Base-by-base conservation (phyloP, 2,888 invertebrate species). In the Gnatocerus cornutus region DNA sequence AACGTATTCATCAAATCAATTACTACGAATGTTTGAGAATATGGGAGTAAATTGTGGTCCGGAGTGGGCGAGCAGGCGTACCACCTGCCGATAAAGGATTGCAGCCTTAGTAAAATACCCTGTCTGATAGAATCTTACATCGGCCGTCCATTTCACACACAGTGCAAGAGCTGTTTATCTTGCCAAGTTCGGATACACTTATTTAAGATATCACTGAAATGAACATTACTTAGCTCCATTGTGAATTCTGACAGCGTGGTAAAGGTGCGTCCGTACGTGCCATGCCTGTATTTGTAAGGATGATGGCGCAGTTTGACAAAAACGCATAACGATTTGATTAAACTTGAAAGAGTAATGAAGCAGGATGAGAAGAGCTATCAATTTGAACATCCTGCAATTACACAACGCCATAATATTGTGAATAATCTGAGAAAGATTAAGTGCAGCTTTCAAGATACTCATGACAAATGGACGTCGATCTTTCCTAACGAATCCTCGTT, bases 61-160 rank as follows among this genome's bases (percentile, higher is more conserved):
- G 55, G 72, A 77, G 78, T 80, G 76, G 78, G 78, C 76, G 78
- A 74, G 65, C 68, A 69, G 70, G 58, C 71, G 63, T 76, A 77
- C 80, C 80, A 81, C 80, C 80, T 80, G 81, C 80, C 77, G 79
- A 78, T 79, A 78, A 78, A 77, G 75, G 77, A 79, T 78, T 76
- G 76, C 79, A 77, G 74, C 74, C 77, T 76, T 74, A 74, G 76
- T 78, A 76, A 76, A 78, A 78, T 79, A 69, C 77, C 70, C 75
- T 67, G 76, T 74, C 74, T 73, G 75, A 77, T 78, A 78, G 76
- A 73, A 77, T 79, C 77, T 76, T 76, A 76, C 78, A 75, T 71
- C 73, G 75, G 72, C 76, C 77, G 77, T 78, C 77, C 78, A 77
- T 79, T 78, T 79, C 78, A 77, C 78, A 53, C 30, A 77, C 79